Percentiles rank a stretch among this genome's conserved stretches.
Conservation (phyloP, 2,113 vertebrate genomes). For the Pygoscelis antarcticus region DNA sequence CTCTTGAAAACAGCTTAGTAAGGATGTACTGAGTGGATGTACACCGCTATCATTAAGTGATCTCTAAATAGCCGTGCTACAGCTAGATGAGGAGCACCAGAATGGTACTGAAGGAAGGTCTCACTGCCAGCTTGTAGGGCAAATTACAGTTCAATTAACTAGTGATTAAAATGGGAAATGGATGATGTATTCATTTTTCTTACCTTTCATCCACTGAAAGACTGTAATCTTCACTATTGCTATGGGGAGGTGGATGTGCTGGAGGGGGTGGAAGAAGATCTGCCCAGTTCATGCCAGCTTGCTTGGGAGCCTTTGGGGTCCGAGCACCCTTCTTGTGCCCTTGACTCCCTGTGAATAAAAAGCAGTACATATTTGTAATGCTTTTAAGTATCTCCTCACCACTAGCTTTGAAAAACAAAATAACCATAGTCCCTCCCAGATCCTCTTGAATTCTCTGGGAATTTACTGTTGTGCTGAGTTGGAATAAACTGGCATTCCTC, state of each 20-base stretch:
- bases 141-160: not conserved
- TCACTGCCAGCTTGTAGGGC: not conserved
- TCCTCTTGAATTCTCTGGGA: not conserved
- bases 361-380: not conserved
- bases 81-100: not conserved
- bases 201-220: conserved; percentile 90
- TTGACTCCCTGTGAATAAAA: conserved; percentile 87
- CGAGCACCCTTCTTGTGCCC: conserved; percentile 93
- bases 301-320: conserved; percentile 91
- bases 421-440: not conserved
- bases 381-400: not conserved
- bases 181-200: not conserved
- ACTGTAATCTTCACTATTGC: conserved; percentile 87
- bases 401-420: not conserved
- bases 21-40: not conserved
- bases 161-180: not conserved
- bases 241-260: conserved; percentile 89
- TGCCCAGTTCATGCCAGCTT: conserved; percentile 95
- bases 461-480: not conserved
- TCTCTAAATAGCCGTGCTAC: not conserved
- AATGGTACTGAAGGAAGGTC: not conserved
- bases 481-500: not conserved
- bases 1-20: not conserved
- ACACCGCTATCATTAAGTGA: not conserved
- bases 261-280: conserved; percentile 95